Conservation (phyloP, 2,113 vertebrate genomes). For the Dipodomys ordii region DNA sequence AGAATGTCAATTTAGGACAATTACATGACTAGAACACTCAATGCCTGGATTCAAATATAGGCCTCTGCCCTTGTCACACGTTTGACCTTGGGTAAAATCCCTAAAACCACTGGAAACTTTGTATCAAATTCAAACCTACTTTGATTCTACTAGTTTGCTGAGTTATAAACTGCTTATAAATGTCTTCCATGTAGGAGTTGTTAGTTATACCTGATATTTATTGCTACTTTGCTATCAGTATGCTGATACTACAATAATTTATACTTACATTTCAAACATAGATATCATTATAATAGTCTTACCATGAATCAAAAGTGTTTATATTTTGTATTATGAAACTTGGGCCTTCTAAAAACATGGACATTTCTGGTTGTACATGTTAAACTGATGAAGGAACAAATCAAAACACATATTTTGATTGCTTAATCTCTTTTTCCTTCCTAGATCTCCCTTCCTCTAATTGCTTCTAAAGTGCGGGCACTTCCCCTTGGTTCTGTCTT, state of each 20-base stretch:
- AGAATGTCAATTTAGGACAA: neutral
- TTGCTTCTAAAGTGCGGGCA: neutral
- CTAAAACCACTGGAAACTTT: neutral
- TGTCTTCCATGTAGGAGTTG: neutral
- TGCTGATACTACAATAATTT: neutral
- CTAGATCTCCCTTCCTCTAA: neutral
- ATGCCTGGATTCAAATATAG: neutral
- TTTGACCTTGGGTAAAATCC: neutral
- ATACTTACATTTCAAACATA: constrained; percentile 13
- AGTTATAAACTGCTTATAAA: neutral
- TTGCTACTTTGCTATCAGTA: neutral
- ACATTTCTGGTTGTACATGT: neutral
- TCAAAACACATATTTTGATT: neutral
- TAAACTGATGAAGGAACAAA: constrained; percentile 1
- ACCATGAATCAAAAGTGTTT: neutral
- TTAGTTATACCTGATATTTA: neutral
- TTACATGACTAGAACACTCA: neutral
- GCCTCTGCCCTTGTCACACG: neutral
- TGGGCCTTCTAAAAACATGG: neutral
- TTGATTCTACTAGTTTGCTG: too few relatives aligned
- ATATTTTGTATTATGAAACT: neutral
- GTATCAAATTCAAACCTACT: neutral
- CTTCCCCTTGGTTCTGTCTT: neutral
- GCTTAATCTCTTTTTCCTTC: neutral
- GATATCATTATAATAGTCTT: neutral